A percentile compares a stretch with the other conserved stretches of the same genome.
Evolutionary conservation across 2,888 invertebrate species (phyloP).

Genomic region (Drosophila demipolita): DNA sequence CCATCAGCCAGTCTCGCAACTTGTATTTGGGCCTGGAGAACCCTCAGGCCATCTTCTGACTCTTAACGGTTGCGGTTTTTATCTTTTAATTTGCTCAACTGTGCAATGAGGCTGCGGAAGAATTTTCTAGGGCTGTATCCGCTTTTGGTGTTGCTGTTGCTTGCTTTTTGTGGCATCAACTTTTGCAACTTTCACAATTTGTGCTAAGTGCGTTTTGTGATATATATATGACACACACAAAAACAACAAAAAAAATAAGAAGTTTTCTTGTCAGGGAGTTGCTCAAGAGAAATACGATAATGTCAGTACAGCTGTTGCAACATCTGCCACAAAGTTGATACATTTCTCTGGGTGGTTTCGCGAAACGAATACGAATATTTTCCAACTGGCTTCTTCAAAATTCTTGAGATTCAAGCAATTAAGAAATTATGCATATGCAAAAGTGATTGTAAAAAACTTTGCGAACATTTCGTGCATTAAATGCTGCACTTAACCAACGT

Average conservation of each 20-base stretch:
- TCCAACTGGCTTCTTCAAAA: slow-evolving; percentile 1
- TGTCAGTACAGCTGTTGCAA: slow-evolving; percentile 25
- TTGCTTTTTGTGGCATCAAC: slow-evolving; percentile 47
- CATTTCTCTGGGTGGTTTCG: slow-evolving; percentile 19
- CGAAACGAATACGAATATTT: slow-evolving; percentile 27
- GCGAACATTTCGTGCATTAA: not conserved
- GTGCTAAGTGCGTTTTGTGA: slow-evolving; percentile 73
- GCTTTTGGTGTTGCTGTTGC: slow-evolving; percentile 9
- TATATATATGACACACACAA: slow-evolving; percentile 49
- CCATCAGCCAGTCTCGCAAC: slow-evolving; percentile 39
- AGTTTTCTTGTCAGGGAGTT: not conserved
- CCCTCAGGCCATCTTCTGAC: slow-evolving; percentile 51
- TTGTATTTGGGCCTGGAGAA: slow-evolving; percentile 25
- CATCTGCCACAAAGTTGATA: slow-evolving; percentile 26
- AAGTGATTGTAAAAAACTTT: slow-evolving; percentile 1
- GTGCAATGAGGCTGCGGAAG: slow-evolving; percentile 31
- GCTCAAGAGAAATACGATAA: slow-evolving; percentile 1
- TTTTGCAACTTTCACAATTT: slow-evolving; percentile 75
- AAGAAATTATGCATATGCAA: not conserved
- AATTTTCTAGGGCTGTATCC: slow-evolving; percentile 50
- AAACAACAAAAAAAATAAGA: not conserved
- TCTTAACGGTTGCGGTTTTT: slow-evolving; percentile 52
- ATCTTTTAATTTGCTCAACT: slow-evolving; percentile 53
- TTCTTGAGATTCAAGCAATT: not conserved
- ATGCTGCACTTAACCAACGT: not conserved